Conservation (phyloP, 1,140 invertebrate species). For the Zaprionus nigranus region DNA sequence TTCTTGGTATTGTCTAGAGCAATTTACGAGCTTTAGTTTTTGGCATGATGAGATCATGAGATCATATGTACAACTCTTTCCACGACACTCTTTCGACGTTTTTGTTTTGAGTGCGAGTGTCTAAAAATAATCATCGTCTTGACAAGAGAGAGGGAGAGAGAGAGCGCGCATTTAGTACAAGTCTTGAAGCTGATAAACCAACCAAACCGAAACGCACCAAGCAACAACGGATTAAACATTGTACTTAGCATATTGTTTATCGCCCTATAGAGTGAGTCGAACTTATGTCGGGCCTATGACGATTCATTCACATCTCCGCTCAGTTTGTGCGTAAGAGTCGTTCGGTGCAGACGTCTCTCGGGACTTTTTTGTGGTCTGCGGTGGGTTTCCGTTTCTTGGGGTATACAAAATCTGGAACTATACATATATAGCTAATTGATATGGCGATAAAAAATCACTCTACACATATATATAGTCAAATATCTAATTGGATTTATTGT, state of each 20-base stretch:
- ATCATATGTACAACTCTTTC: conserved; percentile 27
- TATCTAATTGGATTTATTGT: conserved; percentile 17
- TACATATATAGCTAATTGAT: conserved; percentile 7
- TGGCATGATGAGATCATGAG: conserved; percentile 15
- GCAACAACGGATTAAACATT: conserved; percentile 69
- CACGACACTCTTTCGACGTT: conserved; percentile 22
- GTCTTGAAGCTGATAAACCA: conserved; percentile 60
- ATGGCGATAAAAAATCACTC: conserved; percentile 17
- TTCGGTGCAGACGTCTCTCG: conserved; percentile 56
- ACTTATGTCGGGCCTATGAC: conserved; percentile 48
- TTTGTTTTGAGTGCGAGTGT: conserved; percentile 19
- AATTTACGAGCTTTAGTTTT: conserved; percentile 1
- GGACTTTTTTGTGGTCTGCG: neutral
- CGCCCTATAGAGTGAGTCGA: conserved; percentile 40
- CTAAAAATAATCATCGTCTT: conserved; percentile 42
- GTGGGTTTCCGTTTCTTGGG: neutral
- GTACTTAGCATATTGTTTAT: conserved; percentile 50
- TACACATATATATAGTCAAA: neutral
- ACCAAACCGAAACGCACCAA: conserved; percentile 48
- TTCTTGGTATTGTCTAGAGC: neutral
- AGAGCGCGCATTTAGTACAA: conserved; percentile 38
- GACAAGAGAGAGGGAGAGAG: neutral
- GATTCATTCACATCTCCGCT: conserved; percentile 57
- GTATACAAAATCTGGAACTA: neutral
- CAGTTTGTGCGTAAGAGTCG: conserved; percentile 75